These are phyloP conservation scores for Tamias sibiricus DNA, from an alignment of 2,113 vertebrate species.

Conservation along the genomic window DNA sequence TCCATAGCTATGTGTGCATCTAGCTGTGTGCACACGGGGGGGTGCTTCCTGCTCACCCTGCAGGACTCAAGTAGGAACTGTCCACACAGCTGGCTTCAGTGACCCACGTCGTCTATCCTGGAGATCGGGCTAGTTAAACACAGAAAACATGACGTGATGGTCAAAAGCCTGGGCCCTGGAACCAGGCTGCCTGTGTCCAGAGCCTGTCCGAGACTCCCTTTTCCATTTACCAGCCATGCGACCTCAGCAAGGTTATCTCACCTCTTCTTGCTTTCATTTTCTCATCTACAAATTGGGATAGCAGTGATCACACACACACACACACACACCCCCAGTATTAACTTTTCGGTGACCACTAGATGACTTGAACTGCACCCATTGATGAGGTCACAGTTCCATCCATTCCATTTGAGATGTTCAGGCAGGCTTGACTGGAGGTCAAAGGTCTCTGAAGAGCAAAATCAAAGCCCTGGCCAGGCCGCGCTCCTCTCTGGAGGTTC, in stretches of 20 bases:
- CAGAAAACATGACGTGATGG: background rate
- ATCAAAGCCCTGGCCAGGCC: background rate
- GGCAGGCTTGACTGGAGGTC: background rate
- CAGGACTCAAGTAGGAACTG: background rate
- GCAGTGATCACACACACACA: too few species aligned
- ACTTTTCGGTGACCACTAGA: background rate
- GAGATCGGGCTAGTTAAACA: background rate
- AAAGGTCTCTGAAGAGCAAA: background rate
- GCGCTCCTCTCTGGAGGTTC: background rate
- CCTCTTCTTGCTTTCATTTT: background rate
- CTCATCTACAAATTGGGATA: background rate
- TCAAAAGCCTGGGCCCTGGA: background rate
- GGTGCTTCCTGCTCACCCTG: background rate
- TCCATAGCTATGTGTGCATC: accelerated
- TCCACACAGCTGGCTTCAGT: background rate
- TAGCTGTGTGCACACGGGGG: accelerated
- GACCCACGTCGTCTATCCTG: background rate
- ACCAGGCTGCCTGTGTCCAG: background rate
- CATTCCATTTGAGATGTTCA: background rate
- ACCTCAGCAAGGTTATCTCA: background rate
- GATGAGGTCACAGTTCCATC: background rate
- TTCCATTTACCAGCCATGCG: background rate
- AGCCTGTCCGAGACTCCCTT: background rate
- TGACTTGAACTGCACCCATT: background rate
- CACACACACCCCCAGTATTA: background rate